Percentiles rank a stretch among this genome's conserved stretches.
These are phyloP conservation scores for Caerostris darwini DNA, from an alignment of 1,140 invertebrate species.

Conservation along the genomic window DNA sequence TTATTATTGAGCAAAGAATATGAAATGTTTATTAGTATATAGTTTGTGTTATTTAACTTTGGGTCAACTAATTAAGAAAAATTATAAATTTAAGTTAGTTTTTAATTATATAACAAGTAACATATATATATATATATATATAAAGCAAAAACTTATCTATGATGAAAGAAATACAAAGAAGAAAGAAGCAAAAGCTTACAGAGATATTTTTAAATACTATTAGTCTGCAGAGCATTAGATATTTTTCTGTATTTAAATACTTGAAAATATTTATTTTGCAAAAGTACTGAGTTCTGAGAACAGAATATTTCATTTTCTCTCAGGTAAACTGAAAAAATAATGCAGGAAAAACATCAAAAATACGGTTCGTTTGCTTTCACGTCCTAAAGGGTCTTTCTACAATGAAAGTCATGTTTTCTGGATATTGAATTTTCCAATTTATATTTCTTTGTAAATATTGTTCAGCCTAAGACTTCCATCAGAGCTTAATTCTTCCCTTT, in stretches of 20 bases:
- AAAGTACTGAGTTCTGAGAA: neutral
- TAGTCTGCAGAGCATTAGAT: neutral
- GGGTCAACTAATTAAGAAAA: too few relatives aligned
- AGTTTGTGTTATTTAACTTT: too few relatives aligned
- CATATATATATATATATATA: too few relatives aligned
- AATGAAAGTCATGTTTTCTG: neutral
- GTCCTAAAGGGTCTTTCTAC: neutral
- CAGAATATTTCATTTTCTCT: neutral
- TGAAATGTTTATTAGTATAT: too few relatives aligned
- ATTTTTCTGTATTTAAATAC: neutral
- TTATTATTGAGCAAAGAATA: too few relatives aligned
- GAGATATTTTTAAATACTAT: neutral
- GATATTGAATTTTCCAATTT: constrained; percentile 53
- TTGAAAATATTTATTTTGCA: neutral
- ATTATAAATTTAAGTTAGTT: too few relatives aligned
- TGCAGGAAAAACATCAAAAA: neutral
- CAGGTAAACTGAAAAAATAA: neutral
- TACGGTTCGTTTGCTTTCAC: neutral
- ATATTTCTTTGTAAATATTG: constrained; percentile 48
- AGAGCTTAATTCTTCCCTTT: neutral
- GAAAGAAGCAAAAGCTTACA: too few relatives aligned
- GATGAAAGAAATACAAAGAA: too few relatives aligned
- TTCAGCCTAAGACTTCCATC: neutral
- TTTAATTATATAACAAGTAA: too few relatives aligned
- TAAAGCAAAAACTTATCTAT: too few relatives aligned